Base-by-base conservation (phyloP, 1,140 invertebrate species). In the Portunus trituberculatus region DNA sequence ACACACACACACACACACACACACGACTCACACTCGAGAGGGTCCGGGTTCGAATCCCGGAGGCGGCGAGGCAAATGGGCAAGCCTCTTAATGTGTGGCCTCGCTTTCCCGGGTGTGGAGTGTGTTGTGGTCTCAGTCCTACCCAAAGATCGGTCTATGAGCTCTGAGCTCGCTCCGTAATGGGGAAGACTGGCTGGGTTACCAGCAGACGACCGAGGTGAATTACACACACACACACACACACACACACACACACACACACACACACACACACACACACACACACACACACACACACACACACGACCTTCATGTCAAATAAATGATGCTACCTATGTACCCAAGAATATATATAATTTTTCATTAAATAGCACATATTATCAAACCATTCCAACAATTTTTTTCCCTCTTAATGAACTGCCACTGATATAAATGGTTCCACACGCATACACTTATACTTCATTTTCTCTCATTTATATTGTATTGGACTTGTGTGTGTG, bases 201-300 rank as follows among this genome's bases (percentile, higher is more conserved):
- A n/a, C n/a, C n/a, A n/a, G n/a, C n/a, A n/a, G n/a, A n/a, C n/a
- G n/a, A n/a, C n/a, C n/a, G n/a, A n/a, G n/a, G n/a, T n/a, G n/a
- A n/a, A n/a, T n/a, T n/a, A n/a, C n/a, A n/a, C n/a, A 76, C 59
- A 76, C 59, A 76, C 59, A 76, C 48, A 52, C 48, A 52, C 48
- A 52, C 48, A 52, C 48, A 52, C 48, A n/a, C 48, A 52, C 48
- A 52, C 48, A 52, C 48, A 52, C 48, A 52, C 48, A 52, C 59
- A 76, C 59, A 76, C 59, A 76, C 59, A 76, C 59, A 76, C 59
- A 76, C 59, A 76, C 59, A 76, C 59, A 76, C 59, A 76, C 67
- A 76, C 67, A 59, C 67, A 76, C 67, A 76, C 67, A n/a, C n/a
- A 76, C 67, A 25, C 67, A n/a, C 67, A n/a, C 67, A 25, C n/a